Conservation (phyloP, 2,113 vertebrate species). For the Muscicapa adusta region DNA sequence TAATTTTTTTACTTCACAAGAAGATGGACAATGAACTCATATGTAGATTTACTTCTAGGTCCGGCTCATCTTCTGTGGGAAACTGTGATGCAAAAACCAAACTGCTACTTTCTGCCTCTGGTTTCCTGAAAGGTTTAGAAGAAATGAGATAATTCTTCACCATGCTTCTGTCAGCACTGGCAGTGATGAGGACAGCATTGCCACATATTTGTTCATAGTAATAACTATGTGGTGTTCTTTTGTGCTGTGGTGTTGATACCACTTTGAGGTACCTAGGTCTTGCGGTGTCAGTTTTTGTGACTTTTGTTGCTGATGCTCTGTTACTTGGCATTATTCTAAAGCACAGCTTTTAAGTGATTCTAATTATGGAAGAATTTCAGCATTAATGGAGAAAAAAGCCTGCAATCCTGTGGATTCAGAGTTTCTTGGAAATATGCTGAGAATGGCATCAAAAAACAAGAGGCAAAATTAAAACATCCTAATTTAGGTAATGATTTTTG, state of each 20-base stretch:
- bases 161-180: not conserved
- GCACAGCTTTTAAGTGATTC: not conserved
- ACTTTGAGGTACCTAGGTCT: not conserved
- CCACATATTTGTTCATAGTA: not conserved
- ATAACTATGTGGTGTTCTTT: not conserved
- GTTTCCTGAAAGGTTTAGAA: not conserved
- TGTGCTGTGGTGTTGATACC: not conserved
- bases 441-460: not conserved
- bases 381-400: not conserved
- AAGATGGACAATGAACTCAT: not conserved
- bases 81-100: not conserved
- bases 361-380: not conserved
- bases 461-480: not conserved
- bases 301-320: not conserved
- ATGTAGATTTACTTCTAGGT: not conserved
- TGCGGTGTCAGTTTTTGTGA: not conserved
- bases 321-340: not conserved
- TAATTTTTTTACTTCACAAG: not conserved
- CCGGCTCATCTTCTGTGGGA: fast-evolving
- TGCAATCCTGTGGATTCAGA: not conserved
- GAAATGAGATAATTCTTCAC: not conserved
- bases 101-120: not conserved
- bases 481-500: not conserved
- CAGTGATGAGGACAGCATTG: not conserved
- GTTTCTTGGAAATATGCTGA: not conserved